Percentiles rank a stretch among this genome's conserved stretches.
Conservation (phyloP, 2,888 invertebrate genomes). For the Acleris laterana region DNA sequence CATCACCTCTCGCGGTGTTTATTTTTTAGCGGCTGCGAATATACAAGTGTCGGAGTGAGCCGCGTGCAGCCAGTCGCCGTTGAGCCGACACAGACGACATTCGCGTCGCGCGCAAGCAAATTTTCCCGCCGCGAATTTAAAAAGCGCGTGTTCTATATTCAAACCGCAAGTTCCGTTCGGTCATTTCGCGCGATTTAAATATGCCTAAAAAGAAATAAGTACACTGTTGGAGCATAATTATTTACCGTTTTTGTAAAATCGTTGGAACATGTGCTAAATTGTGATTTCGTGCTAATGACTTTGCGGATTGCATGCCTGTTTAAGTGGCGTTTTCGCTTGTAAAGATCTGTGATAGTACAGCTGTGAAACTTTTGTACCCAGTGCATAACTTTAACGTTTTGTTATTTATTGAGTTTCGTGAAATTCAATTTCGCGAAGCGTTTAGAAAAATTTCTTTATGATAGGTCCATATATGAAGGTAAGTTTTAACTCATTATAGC, state of each 20-base stretch:
- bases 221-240: slow-evolving; percentile 25
- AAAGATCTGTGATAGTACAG: slow-evolving; percentile 74
- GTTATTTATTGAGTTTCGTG: slow-evolving; percentile 68
- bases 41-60: slow-evolving; percentile 72
- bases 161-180: slow-evolving; percentile 51
- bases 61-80: slow-evolving; percentile 73
- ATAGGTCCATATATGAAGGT: slow-evolving; percentile 84
- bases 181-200: slow-evolving; percentile 47
- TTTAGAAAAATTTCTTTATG: slow-evolving; percentile 77
- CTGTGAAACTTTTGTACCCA: slow-evolving; percentile 61
- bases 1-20: slow-evolving; percentile 72
- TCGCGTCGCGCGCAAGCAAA: slow-evolving; percentile 62
- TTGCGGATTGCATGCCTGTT: slow-evolving; percentile 58
- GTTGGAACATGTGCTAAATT: slow-evolving; percentile 62
- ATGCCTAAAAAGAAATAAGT: slow-evolving; percentile 81
- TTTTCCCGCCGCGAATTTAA: slow-evolving; percentile 74
- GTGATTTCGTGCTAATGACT: slow-evolving; percentile 64
- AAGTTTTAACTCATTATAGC: slow-evolving; percentile 53
- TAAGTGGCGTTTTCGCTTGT: slow-evolving; percentile 58
- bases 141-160: slow-evolving; percentile 56
- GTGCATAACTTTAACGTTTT: slow-evolving; percentile 44
- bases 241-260: slow-evolving; percentile 18
- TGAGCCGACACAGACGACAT: slow-evolving; percentile 69
- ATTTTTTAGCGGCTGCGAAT: slow-evolving; percentile 79
- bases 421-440: slow-evolving; percentile 78